Evolutionary conservation across 2,797 vertebrate genomes (phyloP), one percentile per base, ranked within the genome.

Genomic region (Anas bernieri): DNA sequence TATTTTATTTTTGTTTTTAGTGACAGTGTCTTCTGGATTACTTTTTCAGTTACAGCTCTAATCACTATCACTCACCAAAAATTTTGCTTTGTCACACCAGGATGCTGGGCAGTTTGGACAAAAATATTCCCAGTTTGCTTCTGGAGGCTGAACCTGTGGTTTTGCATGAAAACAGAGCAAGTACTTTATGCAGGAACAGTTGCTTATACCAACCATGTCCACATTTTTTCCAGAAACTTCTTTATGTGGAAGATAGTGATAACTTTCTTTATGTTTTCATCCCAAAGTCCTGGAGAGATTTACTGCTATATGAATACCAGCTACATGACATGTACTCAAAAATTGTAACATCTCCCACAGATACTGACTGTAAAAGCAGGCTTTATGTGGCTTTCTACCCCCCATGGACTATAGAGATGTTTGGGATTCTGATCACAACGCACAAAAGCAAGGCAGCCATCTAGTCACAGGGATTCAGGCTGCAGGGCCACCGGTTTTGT

Each of bases 291-390:
- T 61, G 33, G 30, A 59, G 63, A 82, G 48, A 50, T 78, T 69
- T 78, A 37, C 30, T 64, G 35, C n/a, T 85, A 5, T 31, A 4
- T 18, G 9, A 63, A 67, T 26, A 50, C 55, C 35, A 74, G 20
- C 17, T 30, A 39, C 48, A 18, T 0, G 0, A 8, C n/a, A 28
- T 25, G 21, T 73, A 33, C 13, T 66, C 1, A 6, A 33, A 12
- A 39, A 78, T 5, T 16, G 30, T 33, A 48, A 72, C 35, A 61
- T n/a, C 35, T 90, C 45, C 35, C 45, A 59, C 21, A 31, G 54
- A 11, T 43, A 10, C 22, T 72, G 54, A 9, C 17, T n/a, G 9
- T 58, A 26, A 33, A 11, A 64, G 17, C 12, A 59, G 20, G 12
- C 9, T 75, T 87, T 87, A 30, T 23, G 66, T 28, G 28, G 8